Evolutionary conservation across 2,888 invertebrate genomes (phyloP).

Genomic region (Diaphora mendica): DNA sequence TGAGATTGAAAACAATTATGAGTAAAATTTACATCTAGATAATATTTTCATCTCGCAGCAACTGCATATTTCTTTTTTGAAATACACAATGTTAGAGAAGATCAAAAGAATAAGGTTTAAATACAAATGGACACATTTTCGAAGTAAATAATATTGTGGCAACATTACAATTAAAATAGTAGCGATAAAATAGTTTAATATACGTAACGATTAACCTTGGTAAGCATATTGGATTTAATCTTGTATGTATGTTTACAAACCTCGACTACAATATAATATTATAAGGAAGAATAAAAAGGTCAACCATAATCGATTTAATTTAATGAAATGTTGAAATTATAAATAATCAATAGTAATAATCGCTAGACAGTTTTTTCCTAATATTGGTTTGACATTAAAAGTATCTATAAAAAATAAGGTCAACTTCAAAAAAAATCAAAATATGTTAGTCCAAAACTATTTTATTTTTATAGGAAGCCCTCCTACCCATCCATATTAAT

Average conservation of each 20-base stretch:
- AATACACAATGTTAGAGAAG: background rate
- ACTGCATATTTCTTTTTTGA: background rate
- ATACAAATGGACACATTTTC: background rate
- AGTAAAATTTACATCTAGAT: background rate
- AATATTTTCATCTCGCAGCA: background rate
- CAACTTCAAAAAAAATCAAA: no score
- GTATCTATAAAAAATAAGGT: no score
- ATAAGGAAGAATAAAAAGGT: background rate
- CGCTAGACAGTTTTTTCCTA: no score
- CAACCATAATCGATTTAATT: background rate
- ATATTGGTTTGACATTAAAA: no score
- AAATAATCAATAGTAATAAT: no score
- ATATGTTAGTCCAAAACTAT: no score
- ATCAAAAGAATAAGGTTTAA: background rate
- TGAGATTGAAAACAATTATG: no score
- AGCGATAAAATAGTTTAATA: background rate
- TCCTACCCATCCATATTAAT: no score
- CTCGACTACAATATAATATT: background rate
- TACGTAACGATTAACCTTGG: background rate
- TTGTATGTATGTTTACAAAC: background rate
- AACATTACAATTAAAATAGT: background rate
- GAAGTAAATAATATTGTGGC: background rate
- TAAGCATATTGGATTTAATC: background rate
- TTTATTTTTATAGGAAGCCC: no score
- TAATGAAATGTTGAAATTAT: no score